These are phyloP conservation scores for Dendrocincla tyrannina DNA, from an alignment of 2,797 vertebrate genomes.

Conservation along the genomic window DNA sequence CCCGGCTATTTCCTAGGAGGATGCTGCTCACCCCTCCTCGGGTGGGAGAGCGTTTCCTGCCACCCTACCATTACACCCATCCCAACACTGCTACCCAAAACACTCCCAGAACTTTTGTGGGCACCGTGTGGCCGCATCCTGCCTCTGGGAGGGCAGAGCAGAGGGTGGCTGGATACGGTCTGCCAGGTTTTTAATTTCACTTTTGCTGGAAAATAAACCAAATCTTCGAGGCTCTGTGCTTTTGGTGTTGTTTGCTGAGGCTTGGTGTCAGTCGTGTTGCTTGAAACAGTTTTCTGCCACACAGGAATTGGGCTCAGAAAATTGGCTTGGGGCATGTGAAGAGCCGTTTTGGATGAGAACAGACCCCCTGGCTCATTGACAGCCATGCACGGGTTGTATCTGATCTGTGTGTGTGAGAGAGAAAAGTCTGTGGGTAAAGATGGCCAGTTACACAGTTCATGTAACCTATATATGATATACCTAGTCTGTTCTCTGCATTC, in stretches of 20 bases:
- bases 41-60: background rate
- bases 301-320: background rate
- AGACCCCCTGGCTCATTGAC: background rate
- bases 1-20: background rate
- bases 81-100: background rate
- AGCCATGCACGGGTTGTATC: fast-evolving
- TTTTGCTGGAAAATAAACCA: background rate
- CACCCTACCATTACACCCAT: background rate
- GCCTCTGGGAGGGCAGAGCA: background rate
- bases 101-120: background rate
- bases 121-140: background rate
- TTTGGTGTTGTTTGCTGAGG: background rate
- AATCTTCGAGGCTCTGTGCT: background rate
- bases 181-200: background rate
- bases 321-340: fast-evolving
- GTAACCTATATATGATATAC: fast-evolving
- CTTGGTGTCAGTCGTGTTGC: fast-evolving
- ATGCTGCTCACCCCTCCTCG: background rate
- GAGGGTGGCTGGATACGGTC: fast-evolving
- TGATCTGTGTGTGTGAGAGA: background rate
- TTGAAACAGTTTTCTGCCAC: background rate
- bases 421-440: background rate
- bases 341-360: background rate
- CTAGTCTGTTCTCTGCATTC: background rate
- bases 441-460: fast-evolving